A percentile compares a stretch with the other conserved stretches of the same genome.
Evolutionary conservation across 2,113 vertebrate species (phyloP).

Genomic region (Ceuthmochares aereus): DNA sequence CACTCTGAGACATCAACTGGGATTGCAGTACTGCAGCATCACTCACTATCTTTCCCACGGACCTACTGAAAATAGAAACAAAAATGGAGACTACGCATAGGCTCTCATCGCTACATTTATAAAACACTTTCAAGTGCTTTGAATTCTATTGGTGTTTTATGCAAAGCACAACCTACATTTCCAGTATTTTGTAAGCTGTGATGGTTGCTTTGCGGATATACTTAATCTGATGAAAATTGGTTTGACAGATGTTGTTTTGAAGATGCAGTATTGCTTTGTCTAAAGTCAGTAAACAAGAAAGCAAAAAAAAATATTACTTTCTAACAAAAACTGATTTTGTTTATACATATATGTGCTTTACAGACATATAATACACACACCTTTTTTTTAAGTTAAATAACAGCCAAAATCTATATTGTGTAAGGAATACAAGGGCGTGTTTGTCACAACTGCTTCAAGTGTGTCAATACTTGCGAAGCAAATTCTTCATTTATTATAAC

Average conservation of each 20-base stretch:
- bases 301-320: neutral
- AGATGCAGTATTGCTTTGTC: conserved; percentile 50
- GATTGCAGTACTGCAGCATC: neutral
- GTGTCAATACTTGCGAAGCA: neutral
- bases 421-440: neutral
- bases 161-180: conserved; percentile 52
- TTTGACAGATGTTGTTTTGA: conserved; percentile 75
- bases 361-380: neutral
- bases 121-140: neutral
- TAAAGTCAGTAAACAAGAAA: conserved; percentile 24
- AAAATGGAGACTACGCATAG: neutral
- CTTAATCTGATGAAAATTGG: conserved; percentile 69
- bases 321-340: neutral
- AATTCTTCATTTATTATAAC: neutral
- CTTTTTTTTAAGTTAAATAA: conserved; percentile 22
- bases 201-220: conserved; percentile 59
- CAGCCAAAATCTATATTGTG: neutral
- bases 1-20: neutral
- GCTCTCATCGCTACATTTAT: neutral
- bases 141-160: conserved; percentile 24
- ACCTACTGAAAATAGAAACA: neutral
- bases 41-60: neutral
- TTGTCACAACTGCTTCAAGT: neutral
- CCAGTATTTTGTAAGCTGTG: conserved; percentile 43
- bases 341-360: neutral